Evolutionary conservation across 2,113 vertebrate genomes (phyloP), one percentile per base, ranked within the genome.

Genomic region (Agelaius tricolor): DNA sequence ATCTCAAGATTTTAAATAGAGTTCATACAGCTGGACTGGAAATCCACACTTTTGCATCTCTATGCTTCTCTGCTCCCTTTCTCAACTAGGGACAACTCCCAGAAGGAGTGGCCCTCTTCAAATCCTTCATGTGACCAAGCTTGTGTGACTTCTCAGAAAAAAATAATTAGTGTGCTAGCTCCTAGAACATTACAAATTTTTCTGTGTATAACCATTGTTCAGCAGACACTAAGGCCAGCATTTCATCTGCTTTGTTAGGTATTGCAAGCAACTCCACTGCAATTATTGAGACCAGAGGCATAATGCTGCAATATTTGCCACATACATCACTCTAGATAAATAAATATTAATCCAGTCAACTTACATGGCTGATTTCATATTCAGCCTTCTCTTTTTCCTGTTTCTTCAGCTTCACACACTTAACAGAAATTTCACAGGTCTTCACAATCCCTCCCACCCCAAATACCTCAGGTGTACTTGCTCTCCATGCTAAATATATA

Each of bases 41-140:
- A 89, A 89, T 35, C 15, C 20, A 62, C 0, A 2, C 0, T 51
- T 87, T 37, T 67, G 12, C 2, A 1, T 15, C 43, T 2, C 2
- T 71, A 1, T 49, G 13, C 16, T 79, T 93, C 31, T 82, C 61
- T 82, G 12, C 4, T 21, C 4, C 4, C 15, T 87, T 74, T 84
- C 39, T 52, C 47, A 52, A 2, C 28, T 28, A n/a, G 55, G 11
- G 30, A 46, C 19, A 44, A 2, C 31, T 73, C 13, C 13, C 37
- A 61, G 43, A 51, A 75, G 33, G 39, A 47, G 12, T 20, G 14
- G 2, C 3, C 2, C 5, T 10, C 37, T 66, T 92, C 51, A 69
- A 80, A 63, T 43, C n/a, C 26, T 49, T 90, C 28, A n/a, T 5
- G 2, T 41, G 49, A 61, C 41, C 41, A 76, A 73, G 6, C 3